Evolutionary conservation across 2,888 invertebrate genomes (phyloP).

Genomic region (Megamerina dolium): DNA sequence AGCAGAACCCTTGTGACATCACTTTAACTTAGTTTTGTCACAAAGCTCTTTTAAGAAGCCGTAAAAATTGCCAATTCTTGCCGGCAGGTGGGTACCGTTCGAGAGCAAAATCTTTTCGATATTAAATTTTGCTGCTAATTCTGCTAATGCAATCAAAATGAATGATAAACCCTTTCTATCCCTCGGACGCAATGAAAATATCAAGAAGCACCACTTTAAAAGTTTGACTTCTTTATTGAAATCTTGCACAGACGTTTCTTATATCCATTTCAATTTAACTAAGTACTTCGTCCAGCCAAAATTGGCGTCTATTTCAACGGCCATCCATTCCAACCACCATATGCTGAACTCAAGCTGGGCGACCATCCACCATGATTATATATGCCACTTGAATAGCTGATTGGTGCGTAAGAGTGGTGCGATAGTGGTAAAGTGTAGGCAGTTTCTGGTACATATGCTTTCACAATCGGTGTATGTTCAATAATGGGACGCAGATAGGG

Average conservation of each 20-base stretch:
- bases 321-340: constrained; percentile 25
- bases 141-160: no score
- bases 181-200: no score
- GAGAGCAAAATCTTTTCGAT: no score
- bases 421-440: constrained; percentile 12
- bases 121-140: no score
- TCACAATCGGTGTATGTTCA: constrained; percentile 33
- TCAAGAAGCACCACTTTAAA: no score
- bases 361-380: constrained; percentile 28
- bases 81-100: no score
- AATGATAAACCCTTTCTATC: no score
- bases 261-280: not conserved
- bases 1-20: no score
- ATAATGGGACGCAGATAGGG: constrained; percentile 41
- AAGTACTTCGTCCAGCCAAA: not conserved
- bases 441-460: constrained; percentile 21
- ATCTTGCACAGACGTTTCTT: not conserved
- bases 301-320: constrained; percentile 19
- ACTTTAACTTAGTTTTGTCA: no score
- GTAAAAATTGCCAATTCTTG: no score
- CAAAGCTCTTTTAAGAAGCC: no score
- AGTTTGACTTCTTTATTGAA: not conserved
- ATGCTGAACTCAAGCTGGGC: constrained; percentile 19
- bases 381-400: constrained; percentile 24
- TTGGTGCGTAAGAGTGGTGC: constrained; percentile 19